phyloP scores from a whole-genome alignment of 1,140 invertebrate genomes.

The Aphidius gifuensis region DNA sequence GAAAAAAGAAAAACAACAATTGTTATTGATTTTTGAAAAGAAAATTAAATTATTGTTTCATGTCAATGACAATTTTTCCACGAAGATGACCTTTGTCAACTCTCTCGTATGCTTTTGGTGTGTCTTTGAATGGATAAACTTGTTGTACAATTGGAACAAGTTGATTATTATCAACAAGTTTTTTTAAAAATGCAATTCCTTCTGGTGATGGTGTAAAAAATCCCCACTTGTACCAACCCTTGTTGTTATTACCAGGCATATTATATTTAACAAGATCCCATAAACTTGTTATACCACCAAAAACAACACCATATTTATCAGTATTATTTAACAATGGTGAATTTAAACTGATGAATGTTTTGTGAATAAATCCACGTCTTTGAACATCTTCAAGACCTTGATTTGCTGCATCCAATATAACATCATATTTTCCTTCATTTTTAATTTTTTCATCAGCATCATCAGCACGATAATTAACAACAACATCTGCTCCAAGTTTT shows the following conservation, averaged over 20 bases:
- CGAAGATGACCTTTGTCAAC: slow-evolving; percentile 66
- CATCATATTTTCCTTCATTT: slow-evolving; percentile 71
- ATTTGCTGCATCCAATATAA: slow-evolving; percentile 82
- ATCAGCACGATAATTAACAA: slow-evolving; percentile 76
- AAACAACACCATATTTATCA: slow-evolving; percentile 72
- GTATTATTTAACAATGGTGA: slow-evolving; percentile 78
- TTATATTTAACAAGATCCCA: slow-evolving; percentile 59
- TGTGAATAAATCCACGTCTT: slow-evolving; percentile 64
- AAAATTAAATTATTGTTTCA: slow-evolving; percentile 29
- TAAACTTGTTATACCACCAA: slow-evolving; percentile 62
- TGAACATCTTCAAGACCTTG: slow-evolving; percentile 61
- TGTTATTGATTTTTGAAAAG: slow-evolving; percentile 5
- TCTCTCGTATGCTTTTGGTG: slow-evolving; percentile 68
- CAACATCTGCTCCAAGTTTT: slow-evolving; percentile 68
- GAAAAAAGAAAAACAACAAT: no score
- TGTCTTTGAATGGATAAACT: slow-evolving; percentile 65
- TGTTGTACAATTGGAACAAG: slow-evolving; percentile 68
- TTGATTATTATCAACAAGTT: slow-evolving; percentile 64
- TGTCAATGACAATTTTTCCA: slow-evolving; percentile 74
- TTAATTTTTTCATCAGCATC: slow-evolving; percentile 62
- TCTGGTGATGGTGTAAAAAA: slow-evolving; percentile 68
- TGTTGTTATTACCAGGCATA: slow-evolving; percentile 54
- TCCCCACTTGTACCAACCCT: slow-evolving; percentile 72
- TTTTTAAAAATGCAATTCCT: slow-evolving; percentile 61
- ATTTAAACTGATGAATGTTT: slow-evolving; percentile 79